These are phyloP conservation scores for Grammomys dolichurus DNA, from an alignment of 2,113 vertebrate genomes.

Conservation along the genomic window DNA sequence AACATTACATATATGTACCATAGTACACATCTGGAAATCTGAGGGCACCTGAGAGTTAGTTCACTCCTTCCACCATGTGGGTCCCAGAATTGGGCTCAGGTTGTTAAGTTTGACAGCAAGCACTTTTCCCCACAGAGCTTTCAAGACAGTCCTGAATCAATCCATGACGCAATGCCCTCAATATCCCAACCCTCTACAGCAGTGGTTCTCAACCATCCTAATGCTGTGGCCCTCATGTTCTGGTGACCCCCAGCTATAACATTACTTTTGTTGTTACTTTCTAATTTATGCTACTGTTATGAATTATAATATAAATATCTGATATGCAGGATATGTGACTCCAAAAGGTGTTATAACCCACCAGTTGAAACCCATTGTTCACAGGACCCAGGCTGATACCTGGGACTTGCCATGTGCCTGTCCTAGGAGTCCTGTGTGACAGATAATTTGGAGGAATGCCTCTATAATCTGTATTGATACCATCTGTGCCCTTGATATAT, in stretches of 20 bases:
- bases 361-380: neutral
- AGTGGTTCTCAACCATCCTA: neutral
- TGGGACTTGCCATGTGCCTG: neutral
- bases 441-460: constrained; percentile 68
- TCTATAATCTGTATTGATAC: constrained; percentile 76
- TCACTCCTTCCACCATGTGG: too few species aligned
- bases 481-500: constrained; percentile 77
- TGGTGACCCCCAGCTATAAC: neutral
- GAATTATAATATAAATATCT: neutral
- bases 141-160: constrained; percentile 41
- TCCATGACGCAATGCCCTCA: constrained; percentile 45
- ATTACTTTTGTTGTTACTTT: neutral
- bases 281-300: neutral
- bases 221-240: neutral
- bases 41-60: neutral
- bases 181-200: neutral
- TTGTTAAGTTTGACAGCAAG: neutral
- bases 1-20: too few species aligned
- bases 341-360: neutral
- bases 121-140: neutral
- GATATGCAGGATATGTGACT: neutral
- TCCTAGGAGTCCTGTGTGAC: constrained; percentile 38
- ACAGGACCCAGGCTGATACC: neutral
- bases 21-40: neutral
- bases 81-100: neutral